Percentiles rank a stretch among this genome's conserved stretches.
These are phyloP conservation scores for Liposcelis brunnea DNA, from an alignment of 2,888 invertebrate species.

Conservation along the genomic window DNA sequence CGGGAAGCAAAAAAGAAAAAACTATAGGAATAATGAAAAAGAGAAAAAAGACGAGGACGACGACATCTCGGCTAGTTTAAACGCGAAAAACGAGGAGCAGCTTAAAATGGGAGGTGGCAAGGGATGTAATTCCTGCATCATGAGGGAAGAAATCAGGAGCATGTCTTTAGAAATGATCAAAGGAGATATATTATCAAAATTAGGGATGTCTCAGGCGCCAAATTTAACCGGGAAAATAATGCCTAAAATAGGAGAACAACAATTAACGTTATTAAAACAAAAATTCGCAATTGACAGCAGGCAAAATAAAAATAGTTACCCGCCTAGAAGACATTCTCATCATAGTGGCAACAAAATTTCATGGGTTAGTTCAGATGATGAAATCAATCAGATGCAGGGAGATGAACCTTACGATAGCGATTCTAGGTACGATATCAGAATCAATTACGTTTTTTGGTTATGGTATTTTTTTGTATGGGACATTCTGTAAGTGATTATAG, in stretches of 20 bases:
- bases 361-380: conserved; percentile 17
- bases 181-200: conserved; percentile 37
- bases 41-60: conserved; percentile 4
- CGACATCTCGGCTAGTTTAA: neutral
- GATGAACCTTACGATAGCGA: conserved; percentile 25
- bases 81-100: neutral
- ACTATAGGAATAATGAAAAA: neutral
- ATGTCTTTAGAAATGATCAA: conserved; percentile 39
- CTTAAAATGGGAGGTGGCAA: conserved; percentile 18
- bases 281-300: conserved; percentile 19
- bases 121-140: conserved; percentile 34
- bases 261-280: conserved; percentile 23
- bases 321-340: conserved; percentile 11
- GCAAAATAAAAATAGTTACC: conserved; percentile 11
- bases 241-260: conserved; percentile 24
- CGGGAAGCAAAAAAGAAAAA: neutral
- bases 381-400: conserved; percentile 27
- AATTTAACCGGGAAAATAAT: conserved; percentile 40
- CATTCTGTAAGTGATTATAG: too few species aligned
- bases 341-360: conserved; percentile 11
- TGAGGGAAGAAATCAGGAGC: conserved; percentile 37
- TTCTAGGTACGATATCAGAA: conserved; percentile 15
- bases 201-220: conserved; percentile 37
- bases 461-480: too few species aligned
- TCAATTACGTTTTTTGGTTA: neutral